phyloP scores from a whole-genome alignment of 2,113 vertebrate genomes.

The Tonatia bakeri region DNA sequence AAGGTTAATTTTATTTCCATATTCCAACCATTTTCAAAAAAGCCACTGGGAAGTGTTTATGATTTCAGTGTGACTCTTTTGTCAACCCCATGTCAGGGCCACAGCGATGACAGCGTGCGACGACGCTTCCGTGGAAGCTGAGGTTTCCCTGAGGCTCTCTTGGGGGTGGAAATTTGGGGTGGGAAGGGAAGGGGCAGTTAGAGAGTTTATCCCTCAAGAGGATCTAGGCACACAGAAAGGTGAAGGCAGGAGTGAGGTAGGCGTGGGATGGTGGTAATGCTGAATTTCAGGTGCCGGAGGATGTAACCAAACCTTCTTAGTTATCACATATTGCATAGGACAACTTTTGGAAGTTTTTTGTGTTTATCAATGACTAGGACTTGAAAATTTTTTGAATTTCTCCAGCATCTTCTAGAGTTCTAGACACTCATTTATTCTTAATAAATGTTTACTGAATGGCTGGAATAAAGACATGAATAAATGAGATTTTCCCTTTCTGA shows the following conservation, averaged over 20 bases:
- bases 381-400: neutral
- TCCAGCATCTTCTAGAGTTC: neutral
- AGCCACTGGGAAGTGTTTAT: neutral
- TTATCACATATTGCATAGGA: neutral
- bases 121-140: neutral
- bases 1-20: conserved; percentile 24
- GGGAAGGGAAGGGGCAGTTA: neutral
- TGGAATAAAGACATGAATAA: neutral
- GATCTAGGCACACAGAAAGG: neutral
- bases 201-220: neutral
- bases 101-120: neutral
- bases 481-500: neutral
- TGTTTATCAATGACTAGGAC: neutral
- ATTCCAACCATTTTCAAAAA: neutral
- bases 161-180: neutral
- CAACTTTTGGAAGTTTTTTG: neutral
- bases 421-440: neutral
- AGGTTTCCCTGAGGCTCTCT: neutral
- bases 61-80: neutral
- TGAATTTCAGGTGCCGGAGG: neutral
- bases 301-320: neutral
- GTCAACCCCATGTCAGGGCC: neutral
- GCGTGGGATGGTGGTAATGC: neutral
- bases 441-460: neutral
- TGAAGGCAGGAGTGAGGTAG: neutral